Percentiles rank a stretch among this genome's conserved stretches.
phyloP scores from a whole-genome alignment of 2,113 vertebrate genomes.

The Oreotrochilus melanogaster region DNA sequence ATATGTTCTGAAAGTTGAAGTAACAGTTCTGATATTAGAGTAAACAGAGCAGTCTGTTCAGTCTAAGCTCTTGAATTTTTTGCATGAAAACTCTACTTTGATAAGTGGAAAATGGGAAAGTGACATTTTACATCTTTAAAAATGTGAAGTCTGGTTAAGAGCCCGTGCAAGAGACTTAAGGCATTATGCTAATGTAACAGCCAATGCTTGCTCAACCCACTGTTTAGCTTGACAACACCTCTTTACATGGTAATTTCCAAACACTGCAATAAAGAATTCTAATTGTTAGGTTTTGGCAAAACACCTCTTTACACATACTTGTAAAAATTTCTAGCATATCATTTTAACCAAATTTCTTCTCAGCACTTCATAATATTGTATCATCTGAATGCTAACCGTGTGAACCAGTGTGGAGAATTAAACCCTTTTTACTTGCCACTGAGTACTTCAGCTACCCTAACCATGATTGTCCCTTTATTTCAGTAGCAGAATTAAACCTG shows the following conservation, averaged over 20 bases:
- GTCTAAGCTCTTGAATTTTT: background rate
- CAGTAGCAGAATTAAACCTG: background rate
- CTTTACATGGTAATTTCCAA: background rate
- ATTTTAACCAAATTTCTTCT: background rate
- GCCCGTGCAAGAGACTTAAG: background rate
- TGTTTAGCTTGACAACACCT: background rate
- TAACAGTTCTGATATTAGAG: background rate
- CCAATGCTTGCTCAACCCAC: background rate
- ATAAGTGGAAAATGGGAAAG: background rate
- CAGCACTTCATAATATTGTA: background rate
- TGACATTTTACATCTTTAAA: background rate
- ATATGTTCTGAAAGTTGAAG: background rate
- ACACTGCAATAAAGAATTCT: background rate
- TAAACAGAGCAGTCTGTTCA: background rate
- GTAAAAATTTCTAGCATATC: background rate
- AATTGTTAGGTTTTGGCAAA: background rate
- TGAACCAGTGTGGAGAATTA: background rate
- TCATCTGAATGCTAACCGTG: background rate
- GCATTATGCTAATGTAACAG: background rate
- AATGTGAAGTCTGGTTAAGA: background rate
- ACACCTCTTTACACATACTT: background rate
- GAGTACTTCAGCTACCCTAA: background rate
- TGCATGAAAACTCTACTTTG: background rate
- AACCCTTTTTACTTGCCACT: background rate
- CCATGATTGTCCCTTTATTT: background rate